Evolutionary conservation across 2,888 invertebrate genomes (phyloP).

Genomic region (Polydrusus pterygomalis): DNA sequence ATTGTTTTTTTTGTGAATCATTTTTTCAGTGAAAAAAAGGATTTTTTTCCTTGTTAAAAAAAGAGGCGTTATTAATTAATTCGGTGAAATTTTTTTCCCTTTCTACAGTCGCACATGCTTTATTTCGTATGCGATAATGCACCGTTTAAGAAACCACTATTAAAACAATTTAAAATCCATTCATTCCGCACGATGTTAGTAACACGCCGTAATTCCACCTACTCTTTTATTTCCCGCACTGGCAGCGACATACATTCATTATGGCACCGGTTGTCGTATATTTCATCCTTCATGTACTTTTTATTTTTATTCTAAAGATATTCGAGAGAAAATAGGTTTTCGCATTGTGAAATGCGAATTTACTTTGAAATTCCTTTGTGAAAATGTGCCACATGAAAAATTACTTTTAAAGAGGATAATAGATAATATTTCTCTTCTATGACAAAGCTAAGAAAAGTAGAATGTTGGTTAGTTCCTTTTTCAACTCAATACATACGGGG

Average conservation of each 20-base stretch:
- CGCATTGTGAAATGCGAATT: constrained; percentile 10
- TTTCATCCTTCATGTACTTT: constrained; percentile 5
- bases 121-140: no score
- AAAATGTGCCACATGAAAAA: background rate
- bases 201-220: background rate
- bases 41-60: no score
- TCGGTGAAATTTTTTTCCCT: no score
- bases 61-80: no score
- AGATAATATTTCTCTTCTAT: background rate
- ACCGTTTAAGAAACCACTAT: background rate
- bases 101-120: no score
- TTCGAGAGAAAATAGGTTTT: constrained; percentile 14
- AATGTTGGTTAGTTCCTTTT: no score
- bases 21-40: no score
- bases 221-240: background rate
- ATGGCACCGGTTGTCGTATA: constrained; percentile 4
- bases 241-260: constrained; percentile 9
- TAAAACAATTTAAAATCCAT: background rate
- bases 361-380: constrained; percentile 8
- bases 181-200: background rate
- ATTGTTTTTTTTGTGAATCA: no score
- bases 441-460: no score
- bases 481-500: no score
- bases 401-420: background rate
- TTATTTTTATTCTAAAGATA: constrained; percentile 13